Conservation (phyloP, 2,113 vertebrate species). For the Brachyhypopomus occidentalis region DNA sequence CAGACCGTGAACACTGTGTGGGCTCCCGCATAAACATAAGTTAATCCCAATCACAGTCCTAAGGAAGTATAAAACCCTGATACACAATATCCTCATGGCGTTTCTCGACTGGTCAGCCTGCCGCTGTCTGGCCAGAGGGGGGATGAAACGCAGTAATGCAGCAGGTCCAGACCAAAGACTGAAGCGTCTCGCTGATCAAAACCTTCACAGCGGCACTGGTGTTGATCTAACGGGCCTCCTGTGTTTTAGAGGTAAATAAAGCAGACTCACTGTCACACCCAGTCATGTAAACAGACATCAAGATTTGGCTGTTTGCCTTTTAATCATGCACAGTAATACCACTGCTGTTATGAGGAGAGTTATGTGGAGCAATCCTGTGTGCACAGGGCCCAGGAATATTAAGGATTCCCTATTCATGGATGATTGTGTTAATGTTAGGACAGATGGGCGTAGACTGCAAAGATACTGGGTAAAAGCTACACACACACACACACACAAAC, state of each 20-base stretch:
- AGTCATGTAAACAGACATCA: slow-evolving; percentile 28
- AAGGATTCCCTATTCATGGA: slow-evolving; percentile 39
- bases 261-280: not conserved
- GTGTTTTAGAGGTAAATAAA: not conserved
- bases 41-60: no score
- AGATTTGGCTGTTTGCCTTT: slow-evolving; percentile 28
- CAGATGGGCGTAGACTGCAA: not conserved
- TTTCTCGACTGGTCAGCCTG: no score
- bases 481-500: not conserved
- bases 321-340: slow-evolving; percentile 31
- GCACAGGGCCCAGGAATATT: slow-evolving; percentile 34
- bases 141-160: no score
- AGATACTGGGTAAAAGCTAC: not conserved
- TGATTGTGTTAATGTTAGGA: slow-evolving; percentile 9
- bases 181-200: no score
- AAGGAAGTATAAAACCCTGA: no score
- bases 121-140: no score
- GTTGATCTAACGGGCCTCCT: no score
- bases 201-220: no score
- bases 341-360: not conserved
- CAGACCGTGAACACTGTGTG: no score
- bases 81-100: no score
- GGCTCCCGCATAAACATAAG: no score
- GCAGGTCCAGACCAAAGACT: no score
- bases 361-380: slow-evolving; percentile 7